phyloP scores from a whole-genome alignment of 2,888 invertebrate genomes.

The Andricus curvator region DNA sequence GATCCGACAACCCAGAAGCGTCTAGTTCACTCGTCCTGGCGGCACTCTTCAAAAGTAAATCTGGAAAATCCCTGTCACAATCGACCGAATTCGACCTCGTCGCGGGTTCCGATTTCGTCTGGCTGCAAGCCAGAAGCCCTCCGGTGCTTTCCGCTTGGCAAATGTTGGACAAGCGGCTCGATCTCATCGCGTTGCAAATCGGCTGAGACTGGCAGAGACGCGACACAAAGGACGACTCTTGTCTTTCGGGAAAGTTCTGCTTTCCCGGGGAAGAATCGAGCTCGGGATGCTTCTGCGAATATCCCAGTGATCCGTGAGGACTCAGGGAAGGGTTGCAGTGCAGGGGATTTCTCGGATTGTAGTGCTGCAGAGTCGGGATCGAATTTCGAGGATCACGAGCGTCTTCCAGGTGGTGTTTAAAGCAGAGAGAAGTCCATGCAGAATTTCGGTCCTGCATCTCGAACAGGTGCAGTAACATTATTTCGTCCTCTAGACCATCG shows the following conservation, averaged over 20 bases:
- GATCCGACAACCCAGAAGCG: conserved; percentile 61
- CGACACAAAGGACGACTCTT: conserved; percentile 49
- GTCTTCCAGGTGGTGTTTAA: conserved; percentile 68
- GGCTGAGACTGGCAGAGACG: conserved; percentile 55
- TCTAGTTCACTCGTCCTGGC: conserved; percentile 55
- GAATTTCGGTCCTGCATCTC: conserved; percentile 78
- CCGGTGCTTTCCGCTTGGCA: conserved; percentile 53
- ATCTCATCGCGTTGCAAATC: conserved; percentile 46
- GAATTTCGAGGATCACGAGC: conserved; percentile 59
- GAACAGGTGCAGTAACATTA: conserved; percentile 82
- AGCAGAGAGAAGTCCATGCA: conserved; percentile 69
- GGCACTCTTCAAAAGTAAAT: conserved; percentile 53
- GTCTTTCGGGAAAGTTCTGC: conserved; percentile 60
- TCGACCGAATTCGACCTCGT: conserved; percentile 72
- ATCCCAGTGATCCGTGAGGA: conserved; percentile 55
- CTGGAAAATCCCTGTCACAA: conserved; percentile 67
- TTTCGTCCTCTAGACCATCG: conserved; percentile 79
- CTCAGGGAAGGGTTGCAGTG: conserved; percentile 53
- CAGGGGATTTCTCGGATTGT: conserved; percentile 60
- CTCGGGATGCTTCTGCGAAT: conserved; percentile 64
- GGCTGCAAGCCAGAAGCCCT: conserved; percentile 55
- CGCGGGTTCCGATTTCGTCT: conserved; percentile 68
- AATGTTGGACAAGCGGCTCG: conserved; percentile 48
- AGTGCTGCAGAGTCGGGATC: conserved; percentile 60
- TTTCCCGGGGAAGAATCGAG: conserved; percentile 58